Conservation (phyloP, 2,113 vertebrate genomes). For the Danionella cerebrum region DNA sequence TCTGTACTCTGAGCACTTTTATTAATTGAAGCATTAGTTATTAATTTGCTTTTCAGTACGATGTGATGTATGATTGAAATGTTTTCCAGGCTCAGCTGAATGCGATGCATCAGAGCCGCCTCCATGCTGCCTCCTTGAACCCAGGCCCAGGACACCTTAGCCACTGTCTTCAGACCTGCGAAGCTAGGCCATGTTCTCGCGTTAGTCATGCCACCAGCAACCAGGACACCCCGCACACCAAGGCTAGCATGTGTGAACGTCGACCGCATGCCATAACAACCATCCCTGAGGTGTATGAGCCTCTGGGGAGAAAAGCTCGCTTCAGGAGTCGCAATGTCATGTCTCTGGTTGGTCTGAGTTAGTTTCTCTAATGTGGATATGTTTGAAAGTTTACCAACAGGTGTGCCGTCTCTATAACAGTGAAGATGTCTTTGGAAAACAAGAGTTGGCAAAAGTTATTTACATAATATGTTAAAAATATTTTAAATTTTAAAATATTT, state of each 20-base stretch:
- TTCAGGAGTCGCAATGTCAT: constrained; percentile 72
- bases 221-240: constrained; percentile 40
- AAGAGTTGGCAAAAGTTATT: no score
- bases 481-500: no score
- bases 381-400: not conserved
- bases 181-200: constrained; percentile 41
- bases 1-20: no score
- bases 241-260: constrained; percentile 40
- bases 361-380: not conserved
- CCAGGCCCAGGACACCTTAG: constrained; percentile 59
- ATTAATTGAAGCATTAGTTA: no score
- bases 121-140: constrained; percentile 55
- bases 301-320: constrained; percentile 60
- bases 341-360: constrained; percentile 66
- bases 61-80: no score
- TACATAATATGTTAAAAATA: no score
- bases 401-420: no score
- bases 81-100: constrained; percentile 63
- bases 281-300: constrained; percentile 61
- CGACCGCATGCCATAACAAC: constrained; percentile 51
- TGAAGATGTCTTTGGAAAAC: no score
- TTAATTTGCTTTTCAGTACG: no score
- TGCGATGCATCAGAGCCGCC: constrained; percentile 58
- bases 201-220: constrained; percentile 57
- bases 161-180: constrained; percentile 54